A percentile compares a stretch with the other conserved stretches of the same genome.
phyloP scores from a whole-genome alignment of 2,888 invertebrate genomes.

The Trachelus tabidus region DNA sequence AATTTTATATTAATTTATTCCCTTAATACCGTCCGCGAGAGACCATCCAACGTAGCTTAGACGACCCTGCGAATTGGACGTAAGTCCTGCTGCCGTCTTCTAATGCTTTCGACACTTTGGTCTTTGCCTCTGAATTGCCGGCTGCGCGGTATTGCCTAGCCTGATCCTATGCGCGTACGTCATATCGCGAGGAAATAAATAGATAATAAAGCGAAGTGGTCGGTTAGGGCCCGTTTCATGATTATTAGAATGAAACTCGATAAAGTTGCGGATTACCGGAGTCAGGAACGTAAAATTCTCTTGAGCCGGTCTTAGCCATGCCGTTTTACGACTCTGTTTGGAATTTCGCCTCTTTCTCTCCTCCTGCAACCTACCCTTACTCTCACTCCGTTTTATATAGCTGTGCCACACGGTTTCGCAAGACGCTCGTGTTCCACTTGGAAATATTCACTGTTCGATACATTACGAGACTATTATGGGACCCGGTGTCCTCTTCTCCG shows the following conservation, averaged over 20 bases:
- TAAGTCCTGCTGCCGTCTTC: neutral
- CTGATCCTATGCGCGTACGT: neutral
- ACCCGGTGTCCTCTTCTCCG: neutral
- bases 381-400: neutral
- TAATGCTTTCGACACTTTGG: neutral
- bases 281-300: constrained; percentile 39
- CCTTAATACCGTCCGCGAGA: constrained; percentile 15
- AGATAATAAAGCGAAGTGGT: neutral
- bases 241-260: constrained; percentile 50
- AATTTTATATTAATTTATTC: constrained; percentile 38
- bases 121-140: neutral
- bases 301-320: constrained; percentile 20
- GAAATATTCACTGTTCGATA: neutral
- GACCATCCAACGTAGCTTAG: neutral
- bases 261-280: constrained; percentile 55
- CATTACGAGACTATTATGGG: neutral
- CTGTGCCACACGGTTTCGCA: neutral
- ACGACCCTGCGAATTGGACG: neutral
- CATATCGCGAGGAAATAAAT: neutral
- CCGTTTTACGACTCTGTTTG: constrained; percentile 47
- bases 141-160: neutral
- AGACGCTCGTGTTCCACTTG: neutral
- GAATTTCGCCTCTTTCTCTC: constrained; percentile 36
- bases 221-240: constrained; percentile 15
- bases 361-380: neutral